Evolutionary conservation across 2,113 vertebrate species (phyloP).

Genomic region (Camelus bactrianus): DNA sequence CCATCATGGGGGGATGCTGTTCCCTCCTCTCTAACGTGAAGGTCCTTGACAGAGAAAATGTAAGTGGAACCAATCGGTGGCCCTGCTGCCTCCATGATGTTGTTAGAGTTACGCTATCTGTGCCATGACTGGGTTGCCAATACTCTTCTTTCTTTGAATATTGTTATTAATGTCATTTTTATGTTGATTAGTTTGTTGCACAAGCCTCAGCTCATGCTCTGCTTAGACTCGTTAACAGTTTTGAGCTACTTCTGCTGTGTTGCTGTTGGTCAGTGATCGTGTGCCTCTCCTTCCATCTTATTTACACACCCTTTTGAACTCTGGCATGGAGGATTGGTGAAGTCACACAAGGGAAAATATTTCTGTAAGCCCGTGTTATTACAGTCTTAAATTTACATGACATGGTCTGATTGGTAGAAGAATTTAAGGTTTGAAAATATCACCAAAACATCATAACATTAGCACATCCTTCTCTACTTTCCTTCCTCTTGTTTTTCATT

Average conservation of each 20-base stretch:
- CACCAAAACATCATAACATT: constrained; percentile 54
- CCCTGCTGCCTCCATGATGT: background rate
- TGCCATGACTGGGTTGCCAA: background rate
- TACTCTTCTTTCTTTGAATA: background rate
- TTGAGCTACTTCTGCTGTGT: background rate
- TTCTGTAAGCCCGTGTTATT: constrained; percentile 64
- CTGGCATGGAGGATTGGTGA: constrained; percentile 50
- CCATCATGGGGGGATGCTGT: background rate
- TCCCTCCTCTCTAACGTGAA: background rate
- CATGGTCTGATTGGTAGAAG: constrained; percentile 24
- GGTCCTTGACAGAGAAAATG: background rate
- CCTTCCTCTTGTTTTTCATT: constrained; percentile 68
- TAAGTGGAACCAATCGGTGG: background rate
- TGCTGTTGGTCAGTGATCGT: background rate
- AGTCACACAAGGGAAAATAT: constrained; percentile 65
- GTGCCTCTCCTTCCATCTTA: background rate
- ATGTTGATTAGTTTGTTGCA: background rate
- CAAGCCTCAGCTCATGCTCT: background rate
- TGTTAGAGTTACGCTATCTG: background rate
- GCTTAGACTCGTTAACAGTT: background rate
- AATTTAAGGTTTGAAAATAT: constrained; percentile 62
- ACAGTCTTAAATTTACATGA: constrained; percentile 73
- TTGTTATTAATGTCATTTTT: constrained; percentile 9
- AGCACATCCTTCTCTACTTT: constrained; percentile 43
- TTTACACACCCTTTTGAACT: constrained; percentile 69